These are phyloP conservation scores for Symphodus melops DNA, from an alignment of 2,113 vertebrate species.

Conservation along the genomic window DNA sequence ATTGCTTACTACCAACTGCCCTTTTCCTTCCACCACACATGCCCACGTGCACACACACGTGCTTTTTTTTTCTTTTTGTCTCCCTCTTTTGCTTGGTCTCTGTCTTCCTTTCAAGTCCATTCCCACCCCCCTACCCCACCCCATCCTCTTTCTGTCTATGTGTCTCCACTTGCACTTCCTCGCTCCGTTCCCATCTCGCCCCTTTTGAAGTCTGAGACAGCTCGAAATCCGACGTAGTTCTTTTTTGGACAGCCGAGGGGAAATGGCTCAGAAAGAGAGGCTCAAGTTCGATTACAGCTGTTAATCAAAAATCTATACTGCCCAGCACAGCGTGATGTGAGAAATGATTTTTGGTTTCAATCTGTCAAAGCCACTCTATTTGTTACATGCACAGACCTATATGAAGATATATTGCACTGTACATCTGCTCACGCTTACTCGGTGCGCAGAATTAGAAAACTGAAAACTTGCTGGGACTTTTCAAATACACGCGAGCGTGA, in stretches of 20 bases:
- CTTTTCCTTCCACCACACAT: conserved; percentile 40
- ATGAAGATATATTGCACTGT: conserved; percentile 62
- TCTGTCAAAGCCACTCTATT: conserved; percentile 59
- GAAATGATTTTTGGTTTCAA: conserved; percentile 72
- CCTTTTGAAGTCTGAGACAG: conserved; percentile 78
- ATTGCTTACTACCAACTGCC: conserved; percentile 57
- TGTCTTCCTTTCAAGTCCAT: conserved; percentile 69
- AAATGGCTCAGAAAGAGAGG: conserved; percentile 73
- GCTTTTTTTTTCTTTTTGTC: conserved; percentile 49
- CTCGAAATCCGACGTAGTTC: conserved; percentile 67
- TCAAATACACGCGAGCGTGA: conserved; percentile 20
- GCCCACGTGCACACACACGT: conserved; percentile 5
- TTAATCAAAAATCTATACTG: conserved; percentile 76
- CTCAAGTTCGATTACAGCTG: conserved; percentile 77
- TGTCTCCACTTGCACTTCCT: conserved; percentile 69
- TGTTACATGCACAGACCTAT: conserved; percentile 46
- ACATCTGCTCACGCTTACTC: conserved; percentile 7
- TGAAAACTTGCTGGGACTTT: conserved; percentile 10
- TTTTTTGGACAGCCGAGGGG: conserved; percentile 72
- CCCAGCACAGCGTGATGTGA: conserved; percentile 68
- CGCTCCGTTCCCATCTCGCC: conserved; percentile 64
- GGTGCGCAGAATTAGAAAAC: conserved; percentile 39
- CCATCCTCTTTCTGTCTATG: conserved; percentile 46
- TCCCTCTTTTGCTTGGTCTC: conserved; percentile 54
- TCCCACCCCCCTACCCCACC: conserved; percentile 48